These are phyloP conservation scores for Epinotia ramella DNA, from an alignment of 2,888 invertebrate species.

Conservation along the genomic window DNA sequence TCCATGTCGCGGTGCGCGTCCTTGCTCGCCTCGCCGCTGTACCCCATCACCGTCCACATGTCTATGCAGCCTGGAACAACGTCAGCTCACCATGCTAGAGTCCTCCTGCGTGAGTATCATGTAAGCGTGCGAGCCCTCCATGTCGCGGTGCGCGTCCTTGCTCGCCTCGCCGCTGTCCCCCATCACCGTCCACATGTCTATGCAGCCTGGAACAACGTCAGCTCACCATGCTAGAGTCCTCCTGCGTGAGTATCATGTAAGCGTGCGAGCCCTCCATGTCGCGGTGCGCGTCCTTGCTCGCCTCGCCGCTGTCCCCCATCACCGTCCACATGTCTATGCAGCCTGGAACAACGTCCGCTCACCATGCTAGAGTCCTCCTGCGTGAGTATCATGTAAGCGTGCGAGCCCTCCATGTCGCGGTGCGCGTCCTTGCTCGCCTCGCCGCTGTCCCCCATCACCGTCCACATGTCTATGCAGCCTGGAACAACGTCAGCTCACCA, in stretches of 20 bases:
- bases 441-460: slow-evolving; percentile 89
- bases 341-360: slow-evolving; percentile 48
- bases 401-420: slow-evolving; percentile 87
- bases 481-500: slow-evolving; percentile 86
- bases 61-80: slow-evolving; percentile 91
- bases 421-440: slow-evolving; percentile 75
- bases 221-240: slow-evolving; percentile 92
- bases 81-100: slow-evolving; percentile 89
- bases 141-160: slow-evolving; percentile 78
- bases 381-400: slow-evolving; percentile 95
- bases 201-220: not conserved
- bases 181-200: slow-evolving; percentile 97
- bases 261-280: slow-evolving; percentile 90
- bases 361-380: slow-evolving; percentile 95
- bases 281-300: slow-evolving; percentile 71
- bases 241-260: slow-evolving; percentile 95
- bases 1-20: slow-evolving; percentile 84
- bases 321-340: slow-evolving; percentile 96
- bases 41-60: slow-evolving; percentile 97
- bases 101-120: slow-evolving; percentile 95
- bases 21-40: slow-evolving; percentile 77
- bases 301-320: slow-evolving; percentile 86
- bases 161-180: slow-evolving; percentile 84
- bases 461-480: slow-evolving; percentile 94
- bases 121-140: slow-evolving; percentile 91